Evolutionary conservation across 2,113 vertebrate genomes (phyloP).

Genomic region (Eonycteris spelaea): DNA sequence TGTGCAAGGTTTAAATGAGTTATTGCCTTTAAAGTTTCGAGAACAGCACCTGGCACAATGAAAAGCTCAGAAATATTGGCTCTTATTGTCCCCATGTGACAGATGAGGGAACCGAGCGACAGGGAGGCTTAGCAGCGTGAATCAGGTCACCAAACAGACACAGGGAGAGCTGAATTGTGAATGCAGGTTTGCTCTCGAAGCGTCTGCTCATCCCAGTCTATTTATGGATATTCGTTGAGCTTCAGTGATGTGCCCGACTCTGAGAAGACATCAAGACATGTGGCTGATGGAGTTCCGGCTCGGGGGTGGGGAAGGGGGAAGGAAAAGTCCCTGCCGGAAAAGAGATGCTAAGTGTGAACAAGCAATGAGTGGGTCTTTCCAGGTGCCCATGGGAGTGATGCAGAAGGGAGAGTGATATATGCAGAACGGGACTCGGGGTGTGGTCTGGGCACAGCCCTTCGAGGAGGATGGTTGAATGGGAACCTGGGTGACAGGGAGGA

Average conservation of each 20-base stretch:
- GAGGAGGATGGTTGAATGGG: not conserved
- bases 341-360: not conserved
- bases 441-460: too few species aligned
- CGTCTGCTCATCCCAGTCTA: not conserved
- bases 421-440: rapidly evolving
- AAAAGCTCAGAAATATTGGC: not conserved
- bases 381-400: not conserved
- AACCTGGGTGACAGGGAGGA: not conserved
- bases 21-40: not conserved
- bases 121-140: not conserved
- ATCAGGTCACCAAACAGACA: not conserved
- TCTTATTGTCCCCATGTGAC: not conserved
- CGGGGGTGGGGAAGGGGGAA: not conserved
- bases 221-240: not conserved
- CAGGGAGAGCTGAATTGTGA: not conserved
- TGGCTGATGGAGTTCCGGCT: not conserved
- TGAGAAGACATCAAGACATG: not conserved
- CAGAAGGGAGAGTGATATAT: not conserved
- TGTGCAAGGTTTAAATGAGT: not conserved
- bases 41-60: not conserved
- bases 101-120: not conserved
- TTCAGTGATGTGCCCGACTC: not conserved
- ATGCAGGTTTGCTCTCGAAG: not conserved
- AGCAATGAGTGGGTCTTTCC: not conserved
- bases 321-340: not conserved